Conservation (phyloP, 2,797 vertebrate genomes). For the Micromesistius poutassou region DNA sequence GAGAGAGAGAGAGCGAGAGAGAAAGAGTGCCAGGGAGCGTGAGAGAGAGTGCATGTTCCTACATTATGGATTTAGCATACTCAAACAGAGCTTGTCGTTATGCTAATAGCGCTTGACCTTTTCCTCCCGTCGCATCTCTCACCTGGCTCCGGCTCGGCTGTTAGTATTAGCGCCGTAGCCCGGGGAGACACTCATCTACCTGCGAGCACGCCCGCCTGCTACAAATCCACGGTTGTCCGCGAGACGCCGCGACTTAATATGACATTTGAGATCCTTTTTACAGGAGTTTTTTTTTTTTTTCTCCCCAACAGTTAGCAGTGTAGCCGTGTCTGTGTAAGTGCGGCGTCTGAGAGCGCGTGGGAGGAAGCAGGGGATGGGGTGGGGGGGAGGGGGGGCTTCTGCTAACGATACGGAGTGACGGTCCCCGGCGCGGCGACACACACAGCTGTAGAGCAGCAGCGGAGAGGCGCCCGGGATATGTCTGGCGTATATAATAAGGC, state of each 20-base stretch:
- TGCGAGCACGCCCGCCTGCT: background rate
- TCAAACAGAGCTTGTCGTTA: slow-evolving; percentile 61
- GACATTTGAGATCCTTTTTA: background rate
- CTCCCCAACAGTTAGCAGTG: too few species aligned
- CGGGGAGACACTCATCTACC: background rate
- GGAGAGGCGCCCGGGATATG: too few species aligned
- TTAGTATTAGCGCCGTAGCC: slow-evolving; percentile 15
- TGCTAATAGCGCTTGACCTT: slow-evolving; percentile 70
- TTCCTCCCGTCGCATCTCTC: slow-evolving; percentile 60
- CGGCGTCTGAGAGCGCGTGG: too few species aligned
- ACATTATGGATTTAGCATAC: slow-evolving; percentile 69
- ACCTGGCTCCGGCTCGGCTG: slow-evolving; percentile 57
- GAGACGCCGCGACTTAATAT: background rate
- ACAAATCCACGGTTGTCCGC: background rate
- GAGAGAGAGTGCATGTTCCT: slow-evolving; percentile 45
- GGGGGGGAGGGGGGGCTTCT: too few species aligned
- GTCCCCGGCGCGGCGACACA: too few species aligned
- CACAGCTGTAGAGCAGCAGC: too few species aligned
- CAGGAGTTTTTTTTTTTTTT: too few species aligned
- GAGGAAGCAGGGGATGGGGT: too few species aligned
- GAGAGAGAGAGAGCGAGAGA: slow-evolving; percentile 29
- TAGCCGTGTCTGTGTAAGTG: too few species aligned
- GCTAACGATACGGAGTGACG: too few species aligned
- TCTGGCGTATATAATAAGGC: too few species aligned
- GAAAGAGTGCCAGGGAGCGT: slow-evolving; percentile 32